Evolutionary conservation across 2,888 invertebrate species (phyloP).

Genomic region (Eupithecia subfuscata): DNA sequence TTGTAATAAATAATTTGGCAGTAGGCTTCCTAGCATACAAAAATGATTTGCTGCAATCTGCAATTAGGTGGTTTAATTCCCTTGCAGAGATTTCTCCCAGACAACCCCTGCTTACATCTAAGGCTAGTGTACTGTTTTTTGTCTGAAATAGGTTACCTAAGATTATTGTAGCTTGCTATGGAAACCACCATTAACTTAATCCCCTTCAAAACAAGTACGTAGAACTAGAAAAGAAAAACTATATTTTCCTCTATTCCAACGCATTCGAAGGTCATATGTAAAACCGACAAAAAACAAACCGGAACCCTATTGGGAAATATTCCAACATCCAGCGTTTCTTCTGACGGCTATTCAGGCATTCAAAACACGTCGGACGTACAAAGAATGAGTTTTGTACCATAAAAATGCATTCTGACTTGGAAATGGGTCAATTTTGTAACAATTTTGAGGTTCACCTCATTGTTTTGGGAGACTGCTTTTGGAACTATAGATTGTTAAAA

Average conservation of each 20-base stretch:
- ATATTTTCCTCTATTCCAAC: not conserved
- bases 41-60: too few relatives aligned
- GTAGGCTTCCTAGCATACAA: too few relatives aligned
- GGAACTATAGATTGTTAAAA: not conserved
- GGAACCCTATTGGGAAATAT: slow-evolving; percentile 27
- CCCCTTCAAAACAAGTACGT: too few relatives aligned
- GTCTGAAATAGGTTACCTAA: too few relatives aligned
- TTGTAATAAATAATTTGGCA: too few relatives aligned
- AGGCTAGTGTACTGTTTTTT: too few relatives aligned
- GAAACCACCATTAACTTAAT: too few relatives aligned
- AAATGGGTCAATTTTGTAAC: slow-evolving; percentile 22
- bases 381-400: slow-evolving; percentile 25
- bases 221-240: not conserved
- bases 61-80: too few relatives aligned
- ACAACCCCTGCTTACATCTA: too few relatives aligned
- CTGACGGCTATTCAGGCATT: slow-evolving; percentile 22
- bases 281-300: slow-evolving; percentile 6
- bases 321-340: slow-evolving; percentile 24
- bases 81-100: too few relatives aligned
- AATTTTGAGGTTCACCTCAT: slow-evolving; percentile 11
- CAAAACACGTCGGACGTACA: slow-evolving; percentile 27
- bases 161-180: too few relatives aligned
- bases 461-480: not conserved
- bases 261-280: not conserved
- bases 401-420: slow-evolving; percentile 15